Base-by-base conservation (phyloP, 1,140 invertebrate species). In the Aphidius gifuensis region DNA sequence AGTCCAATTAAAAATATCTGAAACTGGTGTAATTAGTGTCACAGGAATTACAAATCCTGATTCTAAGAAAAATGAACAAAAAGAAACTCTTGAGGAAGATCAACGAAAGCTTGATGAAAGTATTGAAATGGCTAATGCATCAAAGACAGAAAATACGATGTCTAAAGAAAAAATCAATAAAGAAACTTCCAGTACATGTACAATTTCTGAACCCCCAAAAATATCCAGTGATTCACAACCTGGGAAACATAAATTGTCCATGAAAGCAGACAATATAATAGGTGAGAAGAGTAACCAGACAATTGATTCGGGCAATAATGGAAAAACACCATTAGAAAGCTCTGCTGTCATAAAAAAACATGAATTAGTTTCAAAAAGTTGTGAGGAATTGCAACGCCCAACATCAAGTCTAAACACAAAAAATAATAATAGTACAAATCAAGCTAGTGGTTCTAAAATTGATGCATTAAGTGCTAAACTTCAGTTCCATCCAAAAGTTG, bases 21-120 rank as follows among this genome's bases (percentile, higher is more conserved):
- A 89, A 74, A 87, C 84, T 61, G 88, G 87, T 39, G 84, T 87
- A 23, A 88, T 88, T 82, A 87, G 86, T 72, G 85, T 87, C 9
- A 84, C 83, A 3, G 82, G 84, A 61, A 84, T 83, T 69, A 74
- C 79, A 5, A 77, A 65, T 67, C 69, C 77, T 32, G 75, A 78
- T 46, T 68, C 69, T n/a, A 80, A 82, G 60, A 77, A 71, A 61
- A 72, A 38, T 51, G 47, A 47, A 57, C 72, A 62, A 48, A 56
- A 51, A 58, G 65, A 62, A 32, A 60, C 45, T 7, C 32, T 60
- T 6, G 60, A 59, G 2, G 54, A 58, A 44, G 45, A 16, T n/a
- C 58, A 57, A 8, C 42, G 57, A 21, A 49, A 48, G 54, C 8
- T 59, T 43, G 60, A 59, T 9, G 38, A 38, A 40, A 11, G 39